Conservation (phyloP, 2,888 invertebrate genomes). For the Himalopsyche kuldschensis region DNA sequence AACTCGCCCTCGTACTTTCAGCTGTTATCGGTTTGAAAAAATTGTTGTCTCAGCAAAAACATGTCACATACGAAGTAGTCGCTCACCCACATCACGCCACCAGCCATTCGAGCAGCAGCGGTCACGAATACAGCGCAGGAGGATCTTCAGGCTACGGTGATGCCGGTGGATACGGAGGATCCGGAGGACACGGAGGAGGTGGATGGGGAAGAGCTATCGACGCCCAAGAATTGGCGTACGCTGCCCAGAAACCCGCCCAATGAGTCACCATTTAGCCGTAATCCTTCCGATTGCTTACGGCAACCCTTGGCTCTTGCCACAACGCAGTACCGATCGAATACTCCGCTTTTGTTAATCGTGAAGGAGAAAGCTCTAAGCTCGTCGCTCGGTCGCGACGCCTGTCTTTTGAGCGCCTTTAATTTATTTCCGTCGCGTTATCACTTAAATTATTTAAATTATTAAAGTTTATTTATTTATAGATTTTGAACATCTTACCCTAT, state of each 20-base stretch:
- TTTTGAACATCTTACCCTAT: conserved; percentile 30
- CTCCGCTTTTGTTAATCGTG: conserved; percentile 30
- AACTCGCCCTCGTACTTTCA: conserved; percentile 80
- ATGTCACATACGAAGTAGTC: conserved; percentile 86
- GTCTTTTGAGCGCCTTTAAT: not conserved
- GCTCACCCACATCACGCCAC: conserved; percentile 80
- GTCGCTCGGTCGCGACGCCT: conserved; percentile 5
- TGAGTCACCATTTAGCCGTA: conserved; percentile 38
- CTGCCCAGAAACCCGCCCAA: conserved; percentile 70
- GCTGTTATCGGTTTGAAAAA: conserved; percentile 85
- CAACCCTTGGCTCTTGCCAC: not conserved
- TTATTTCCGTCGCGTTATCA: conserved; percentile 20
- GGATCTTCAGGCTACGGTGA: conserved; percentile 61
- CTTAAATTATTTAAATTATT: conserved; percentile 38
- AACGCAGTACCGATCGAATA: conserved; percentile 34
- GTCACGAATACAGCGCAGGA: conserved; percentile 62
- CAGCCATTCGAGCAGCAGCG: conserved; percentile 69
- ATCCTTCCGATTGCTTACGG: not conserved
- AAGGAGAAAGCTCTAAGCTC: conserved; percentile 10
- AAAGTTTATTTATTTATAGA: conserved; percentile 27
- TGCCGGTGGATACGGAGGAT: conserved; percentile 55
- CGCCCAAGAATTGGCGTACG: conserved; percentile 78
- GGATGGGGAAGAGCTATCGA: conserved; percentile 79
- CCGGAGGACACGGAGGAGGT: conserved; percentile 58
- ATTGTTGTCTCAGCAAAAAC: conserved; percentile 77